Conservation (phyloP, 2,888 invertebrate species). For the Idaea aversata region DNA sequence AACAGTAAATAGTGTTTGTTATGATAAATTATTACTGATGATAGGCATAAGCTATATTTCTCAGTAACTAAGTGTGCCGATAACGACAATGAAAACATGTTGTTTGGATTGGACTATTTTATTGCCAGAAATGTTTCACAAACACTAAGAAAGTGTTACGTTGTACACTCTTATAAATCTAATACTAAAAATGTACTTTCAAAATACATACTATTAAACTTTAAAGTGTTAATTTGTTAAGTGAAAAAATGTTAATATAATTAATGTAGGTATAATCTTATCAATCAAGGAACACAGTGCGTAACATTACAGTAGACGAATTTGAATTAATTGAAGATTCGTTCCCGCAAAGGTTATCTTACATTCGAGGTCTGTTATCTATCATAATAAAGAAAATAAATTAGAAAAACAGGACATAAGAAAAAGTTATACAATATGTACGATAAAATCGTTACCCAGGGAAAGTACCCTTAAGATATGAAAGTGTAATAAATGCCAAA, state of each 20-base stretch:
- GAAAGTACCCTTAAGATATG: slow-evolving; percentile 11
- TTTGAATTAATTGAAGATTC: slow-evolving; percentile 63
- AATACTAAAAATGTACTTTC: slow-evolving; percentile 69
- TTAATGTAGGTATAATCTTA: slow-evolving; percentile 33
- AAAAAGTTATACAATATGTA: slow-evolving; percentile 32
- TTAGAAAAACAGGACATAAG: slow-evolving; percentile 63
- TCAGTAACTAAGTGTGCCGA: slow-evolving; percentile 5
- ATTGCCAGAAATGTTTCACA: slow-evolving; percentile 79
- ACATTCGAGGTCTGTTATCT: slow-evolving; percentile 73
- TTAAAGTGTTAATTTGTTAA: slow-evolving; percentile 43
- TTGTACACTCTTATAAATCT: slow-evolving; percentile 72
- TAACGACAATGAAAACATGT: slow-evolving; percentile 36
- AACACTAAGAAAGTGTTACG: slow-evolving; percentile 69
- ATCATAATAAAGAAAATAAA: slow-evolving; percentile 76
- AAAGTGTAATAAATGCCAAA: too few relatives aligned
- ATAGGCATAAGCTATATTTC: background rate
- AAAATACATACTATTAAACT: slow-evolving; percentile 50
- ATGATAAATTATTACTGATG: slow-evolving; percentile 1
- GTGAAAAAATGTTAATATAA: slow-evolving; percentile 14
- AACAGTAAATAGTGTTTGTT: slow-evolving; percentile 3
- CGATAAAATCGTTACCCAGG: slow-evolving; percentile 17
- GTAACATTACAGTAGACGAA: slow-evolving; percentile 40
- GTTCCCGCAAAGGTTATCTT: slow-evolving; percentile 61
- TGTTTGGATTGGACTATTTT: slow-evolving; percentile 73
- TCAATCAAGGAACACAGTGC: slow-evolving; percentile 59